Conservation (phyloP, 2,888 invertebrate genomes). For the Brachycybe producta region DNA sequence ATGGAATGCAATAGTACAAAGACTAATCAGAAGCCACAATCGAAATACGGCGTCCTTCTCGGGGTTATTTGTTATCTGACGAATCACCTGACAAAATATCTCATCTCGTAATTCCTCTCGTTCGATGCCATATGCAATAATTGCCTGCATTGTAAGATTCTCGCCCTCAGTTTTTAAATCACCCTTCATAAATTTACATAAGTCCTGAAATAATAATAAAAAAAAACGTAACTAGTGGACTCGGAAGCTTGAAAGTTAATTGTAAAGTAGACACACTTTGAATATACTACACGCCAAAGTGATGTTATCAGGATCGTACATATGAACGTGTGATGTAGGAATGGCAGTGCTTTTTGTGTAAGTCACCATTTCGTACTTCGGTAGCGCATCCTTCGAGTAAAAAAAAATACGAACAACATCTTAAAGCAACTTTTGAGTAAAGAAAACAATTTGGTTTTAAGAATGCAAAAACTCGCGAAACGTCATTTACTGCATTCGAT, state of each 20-base stretch:
- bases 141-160: constrained; percentile 65
- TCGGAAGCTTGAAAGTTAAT: too few relatives aligned
- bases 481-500: constrained; percentile 22
- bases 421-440: background rate
- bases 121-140: constrained; percentile 75
- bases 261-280: too few relatives aligned
- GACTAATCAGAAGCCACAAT: constrained; percentile 75
- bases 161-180: constrained; percentile 74
- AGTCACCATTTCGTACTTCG: constrained; percentile 84
- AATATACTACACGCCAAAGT: constrained; percentile 79
- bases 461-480: background rate
- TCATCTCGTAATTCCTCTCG: constrained; percentile 85
- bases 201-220: constrained; percentile 45
- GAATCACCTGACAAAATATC: constrained; percentile 73
- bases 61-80: constrained; percentile 81
- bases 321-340: constrained; percentile 82
- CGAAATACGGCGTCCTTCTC: constrained; percentile 67
- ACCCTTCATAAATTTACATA: constrained; percentile 78
- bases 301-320: constrained; percentile 89
- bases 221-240: background rate
- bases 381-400: constrained; percentile 42
- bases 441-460: background rate
- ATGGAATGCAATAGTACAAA: constrained; percentile 83
- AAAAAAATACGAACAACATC: background rate
- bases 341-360: constrained; percentile 78